Evolutionary conservation across 2,797 vertebrate genomes (phyloP), one percentile per base, ranked within the genome.

Genomic region (Centropyge bicolor): DNA sequence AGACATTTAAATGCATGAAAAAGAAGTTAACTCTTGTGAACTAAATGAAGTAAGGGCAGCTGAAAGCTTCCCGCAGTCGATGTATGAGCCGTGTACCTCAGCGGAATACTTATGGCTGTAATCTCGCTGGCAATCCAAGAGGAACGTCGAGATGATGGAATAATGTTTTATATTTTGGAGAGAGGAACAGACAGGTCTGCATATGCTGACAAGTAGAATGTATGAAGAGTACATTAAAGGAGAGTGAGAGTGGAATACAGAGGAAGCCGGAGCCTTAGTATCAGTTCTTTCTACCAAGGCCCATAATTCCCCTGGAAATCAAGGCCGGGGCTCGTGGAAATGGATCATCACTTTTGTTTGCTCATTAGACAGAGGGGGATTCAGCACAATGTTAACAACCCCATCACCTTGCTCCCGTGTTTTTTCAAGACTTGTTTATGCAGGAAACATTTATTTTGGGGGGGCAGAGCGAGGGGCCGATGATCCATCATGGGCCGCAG

Each of bases 401-500:
- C 67, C 51, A 69, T 85, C 78, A 84, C 65, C 87, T 64, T 72
- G 80, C 78, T 87, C 52, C 71, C 62, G 61, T 76, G 74, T 54
- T 19, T 74, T 66, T 74, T 67, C 76, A 69, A 74, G 62, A 65
- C 65, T 70, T 87, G 82, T 91, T 89, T 93, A 84, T 61, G 75
- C 68, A 82, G 91, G 84, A 93, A 51, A 93, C 79, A 86, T 61
- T 89, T 80, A 85, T 93, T 94, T 89, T 52, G 48, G 78, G 83
- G 83, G 57, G 64, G 24, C 17, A 35, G 56, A 65, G 56, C 49
- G 62, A 70, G 88, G 67, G 71, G 78, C 84, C 76, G 86, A 70
- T 82, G 91, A 93, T 94, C 88, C 87, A 93, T 89, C 90, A 90
- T 22, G 77, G 83, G 91, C 92, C 87, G 83, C 89, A 89, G 86